Percentiles rank a stretch among this genome's conserved stretches.
These are phyloP conservation scores for Calliphora vicina DNA, from an alignment of 1,140 invertebrate species.

Conservation along the genomic window DNA sequence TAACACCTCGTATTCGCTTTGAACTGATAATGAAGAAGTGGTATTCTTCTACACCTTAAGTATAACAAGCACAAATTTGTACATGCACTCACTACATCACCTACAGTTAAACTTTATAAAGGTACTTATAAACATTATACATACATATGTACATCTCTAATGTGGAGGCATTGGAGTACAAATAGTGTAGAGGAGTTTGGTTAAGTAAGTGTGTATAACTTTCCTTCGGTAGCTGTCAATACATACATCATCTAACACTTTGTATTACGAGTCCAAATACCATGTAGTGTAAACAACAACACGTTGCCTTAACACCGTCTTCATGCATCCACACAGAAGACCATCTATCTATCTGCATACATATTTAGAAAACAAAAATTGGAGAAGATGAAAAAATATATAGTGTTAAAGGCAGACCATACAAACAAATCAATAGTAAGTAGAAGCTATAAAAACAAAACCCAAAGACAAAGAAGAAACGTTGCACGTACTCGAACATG, in stretches of 20 bases:
- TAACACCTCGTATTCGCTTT: constrained; percentile 2
- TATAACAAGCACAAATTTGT: no score
- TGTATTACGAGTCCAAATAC: not conserved
- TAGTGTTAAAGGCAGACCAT: not conserved
- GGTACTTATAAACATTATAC: no score
- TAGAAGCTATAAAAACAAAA: not conserved
- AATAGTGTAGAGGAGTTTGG: not conserved
- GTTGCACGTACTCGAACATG: no score
- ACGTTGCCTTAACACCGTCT: not conserved
- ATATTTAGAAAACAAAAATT: not conserved
- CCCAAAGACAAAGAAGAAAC: not conserved
- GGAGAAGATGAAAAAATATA: not conserved
- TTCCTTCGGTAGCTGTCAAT: constrained; percentile 24
- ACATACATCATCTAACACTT: constrained; percentile 33
- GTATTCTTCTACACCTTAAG: no score
- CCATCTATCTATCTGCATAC: not conserved
- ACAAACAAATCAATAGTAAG: not conserved
- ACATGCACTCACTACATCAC: no score
- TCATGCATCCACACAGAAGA: not conserved
- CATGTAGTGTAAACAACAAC: not conserved
- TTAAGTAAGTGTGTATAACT: constrained; percentile 13
- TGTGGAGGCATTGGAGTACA: not conserved
- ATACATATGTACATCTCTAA: no score
- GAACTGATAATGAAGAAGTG: not conserved
- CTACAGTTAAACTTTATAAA: no score